phyloP scores from a whole-genome alignment of 2,888 invertebrate species.

The Bembecia ichneumoniformis region DNA sequence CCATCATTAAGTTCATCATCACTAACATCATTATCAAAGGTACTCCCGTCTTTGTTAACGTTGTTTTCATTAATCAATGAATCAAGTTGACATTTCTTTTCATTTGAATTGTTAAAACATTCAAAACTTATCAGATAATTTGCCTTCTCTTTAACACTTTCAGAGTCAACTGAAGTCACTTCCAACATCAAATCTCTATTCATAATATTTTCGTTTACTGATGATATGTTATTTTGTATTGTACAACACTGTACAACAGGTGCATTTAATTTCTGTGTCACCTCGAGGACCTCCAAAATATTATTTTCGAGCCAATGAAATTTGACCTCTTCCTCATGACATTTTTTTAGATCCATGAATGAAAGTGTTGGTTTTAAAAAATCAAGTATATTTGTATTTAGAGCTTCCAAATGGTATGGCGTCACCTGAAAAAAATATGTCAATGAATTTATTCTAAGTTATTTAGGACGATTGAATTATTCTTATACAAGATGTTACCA shows the following conservation, averaged over 20 bases:
- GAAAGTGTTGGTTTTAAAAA: conserved; percentile 34
- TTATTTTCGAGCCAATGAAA: conserved; percentile 42
- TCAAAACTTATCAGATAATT: background rate
- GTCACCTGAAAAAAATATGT: conserved; percentile 41
- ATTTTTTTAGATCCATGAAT: conserved; percentile 26
- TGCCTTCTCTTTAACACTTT: conserved; percentile 14
- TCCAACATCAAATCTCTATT: conserved; percentile 23
- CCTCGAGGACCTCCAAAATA: conserved; percentile 20
- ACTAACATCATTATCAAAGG: conserved; percentile 12
- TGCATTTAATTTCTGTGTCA: conserved; percentile 19
- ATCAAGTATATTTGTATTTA: conserved; percentile 30
- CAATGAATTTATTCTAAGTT: no score
- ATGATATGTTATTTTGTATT: conserved; percentile 6
- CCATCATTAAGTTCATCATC: conserved; percentile 13
- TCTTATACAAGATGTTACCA: no score
- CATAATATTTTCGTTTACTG: background rate
- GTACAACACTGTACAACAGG: conserved; percentile 37
- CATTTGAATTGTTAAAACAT: background rate
- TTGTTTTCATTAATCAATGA: background rate
- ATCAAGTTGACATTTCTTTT: background rate
- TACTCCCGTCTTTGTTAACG: conserved; percentile 20
- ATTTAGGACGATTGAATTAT: no score
- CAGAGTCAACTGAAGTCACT: conserved; percentile 11
- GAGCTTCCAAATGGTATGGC: conserved; percentile 23
- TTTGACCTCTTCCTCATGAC: conserved; percentile 33